Percentiles rank a stretch among this genome's conserved stretches.
These are phyloP conservation scores for Perizoma affinitatum DNA, from an alignment of 2,888 invertebrate species.

Conservation along the genomic window DNA sequence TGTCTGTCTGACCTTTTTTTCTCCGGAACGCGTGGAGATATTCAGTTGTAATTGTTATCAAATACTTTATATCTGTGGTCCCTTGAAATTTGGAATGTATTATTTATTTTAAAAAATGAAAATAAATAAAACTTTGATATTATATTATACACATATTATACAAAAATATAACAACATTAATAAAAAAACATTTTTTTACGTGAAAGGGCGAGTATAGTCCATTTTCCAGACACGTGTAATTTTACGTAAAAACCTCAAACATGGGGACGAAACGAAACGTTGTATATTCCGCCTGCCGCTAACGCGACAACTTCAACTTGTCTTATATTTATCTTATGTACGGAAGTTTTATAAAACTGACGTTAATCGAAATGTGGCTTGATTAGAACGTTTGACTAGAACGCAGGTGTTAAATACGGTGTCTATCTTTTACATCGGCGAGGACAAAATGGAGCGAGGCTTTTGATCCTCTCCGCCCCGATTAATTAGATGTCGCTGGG, in stretches of 20 bases:
- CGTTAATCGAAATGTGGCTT: slow-evolving; percentile 55
- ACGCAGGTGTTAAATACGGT: slow-evolving; percentile 59
- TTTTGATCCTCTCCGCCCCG: slow-evolving; percentile 42
- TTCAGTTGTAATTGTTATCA: too few species aligned
- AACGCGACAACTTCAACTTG: slow-evolving; percentile 39
- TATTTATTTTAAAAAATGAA: too few species aligned
- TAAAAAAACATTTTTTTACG: too few species aligned
- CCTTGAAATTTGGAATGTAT: too few species aligned
- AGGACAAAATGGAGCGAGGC: slow-evolving; percentile 33
- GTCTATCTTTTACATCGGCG: slow-evolving; percentile 51
- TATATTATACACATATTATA: too few species aligned
- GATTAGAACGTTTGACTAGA: slow-evolving; percentile 55
- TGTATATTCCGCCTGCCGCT: slow-evolving; percentile 30
- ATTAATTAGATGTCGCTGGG: slow-evolving; percentile 62
- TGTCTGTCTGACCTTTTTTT: too few species aligned
- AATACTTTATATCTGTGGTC: too few species aligned
- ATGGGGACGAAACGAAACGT: slow-evolving; percentile 7
- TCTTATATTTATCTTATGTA: slow-evolving; percentile 29
- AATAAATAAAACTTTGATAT: too few species aligned
- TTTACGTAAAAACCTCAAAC: slow-evolving; percentile 35
- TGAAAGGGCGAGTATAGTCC: slow-evolving; percentile 29
- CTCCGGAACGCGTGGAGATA: too few species aligned
- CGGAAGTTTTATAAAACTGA: slow-evolving; percentile 42
- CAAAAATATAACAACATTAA: too few species aligned
- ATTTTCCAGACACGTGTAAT: slow-evolving; percentile 31